These are phyloP conservation scores for Cryptoblepharus egeriae DNA, from an alignment of 2,797 vertebrate genomes.

Conservation along the genomic window DNA sequence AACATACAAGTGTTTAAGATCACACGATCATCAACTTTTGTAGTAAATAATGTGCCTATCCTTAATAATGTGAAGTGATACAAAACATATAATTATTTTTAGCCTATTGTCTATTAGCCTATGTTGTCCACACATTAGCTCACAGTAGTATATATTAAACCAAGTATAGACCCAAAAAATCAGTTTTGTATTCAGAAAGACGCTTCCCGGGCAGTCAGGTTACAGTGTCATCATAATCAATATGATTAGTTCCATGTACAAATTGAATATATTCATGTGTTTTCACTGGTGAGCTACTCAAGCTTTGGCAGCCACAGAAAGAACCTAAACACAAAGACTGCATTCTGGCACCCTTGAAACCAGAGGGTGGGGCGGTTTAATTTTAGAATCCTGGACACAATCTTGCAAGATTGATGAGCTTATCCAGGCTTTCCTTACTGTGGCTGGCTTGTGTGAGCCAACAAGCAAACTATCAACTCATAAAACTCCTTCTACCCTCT, in stretches of 20 bases:
- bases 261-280: background rate
- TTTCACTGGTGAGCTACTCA: background rate
- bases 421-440: background rate
- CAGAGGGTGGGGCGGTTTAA: background rate
- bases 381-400: background rate
- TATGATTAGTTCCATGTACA: slow-evolving; percentile 7
- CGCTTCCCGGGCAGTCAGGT: background rate
- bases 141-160: background rate
- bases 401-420: background rate
- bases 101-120: background rate
- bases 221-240: background rate
- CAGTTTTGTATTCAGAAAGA: background rate
- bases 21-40: background rate
- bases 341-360: background rate
- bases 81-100: background rate
- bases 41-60: slow-evolving; percentile 19
- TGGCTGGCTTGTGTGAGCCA: background rate
- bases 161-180: background rate
- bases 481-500: background rate
- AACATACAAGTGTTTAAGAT: background rate
- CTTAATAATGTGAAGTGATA: slow-evolving; percentile 16
- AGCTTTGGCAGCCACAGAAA: background rate
- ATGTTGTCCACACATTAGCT: background rate
- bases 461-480: slow-evolving; percentile 28
- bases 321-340: background rate